Base-by-base conservation (phyloP, 2,888 invertebrate genomes). In the Anagyrus pseudococci region DNA sequence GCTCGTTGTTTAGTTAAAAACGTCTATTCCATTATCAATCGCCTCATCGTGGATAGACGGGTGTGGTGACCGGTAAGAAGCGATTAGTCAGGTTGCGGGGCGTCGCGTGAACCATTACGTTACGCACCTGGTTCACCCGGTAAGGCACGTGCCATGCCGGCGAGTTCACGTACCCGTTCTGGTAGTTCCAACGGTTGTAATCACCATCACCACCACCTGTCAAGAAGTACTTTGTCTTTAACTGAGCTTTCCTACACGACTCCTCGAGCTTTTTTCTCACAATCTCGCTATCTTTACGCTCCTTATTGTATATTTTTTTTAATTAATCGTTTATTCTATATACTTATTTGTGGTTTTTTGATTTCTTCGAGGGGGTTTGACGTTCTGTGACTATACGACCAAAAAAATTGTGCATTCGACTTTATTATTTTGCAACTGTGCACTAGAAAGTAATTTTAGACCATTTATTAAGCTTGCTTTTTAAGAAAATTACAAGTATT, bases 31-130 rank as follows among this genome's bases (percentile, higher is more conserved):
- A 40, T 56, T 29, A 50, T 33, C 22, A 60, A 61, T 62, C 52
- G 43, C 56, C 43, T 66, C 66, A 63, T 62, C 58, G 58, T 63
- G 62, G 63, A 52, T 64, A 67, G 66, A 64, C 61, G 49, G 63
- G 66, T 58, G 66, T 67, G 53, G 57, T 58, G 58, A 74, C 74
- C 75, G 80, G 80, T 77, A 81, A 73, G 77, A 80, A 81, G 71
- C 80, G 80, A 78, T 80, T 81, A 72, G 78, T 79, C 73, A 80
- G 74, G 73, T 79, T 79, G 76, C 79, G 78, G 73, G 80, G 80
- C 71, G 80, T 80, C 72, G 80, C 77, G 75, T 81, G 80, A 81
- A 79, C 80, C 80, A 81, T 77, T 79, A 80, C 79, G 78, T 79
- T 80, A 78, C 80, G 80, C 75, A 79, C 77, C 75, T 75, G 78